A percentile compares a stretch with the other conserved stretches of the same genome.
These are phyloP conservation scores for Zygothrica quintamaculata DNA, from an alignment of 2,888 invertebrate genomes.

Conservation along the genomic window DNA sequence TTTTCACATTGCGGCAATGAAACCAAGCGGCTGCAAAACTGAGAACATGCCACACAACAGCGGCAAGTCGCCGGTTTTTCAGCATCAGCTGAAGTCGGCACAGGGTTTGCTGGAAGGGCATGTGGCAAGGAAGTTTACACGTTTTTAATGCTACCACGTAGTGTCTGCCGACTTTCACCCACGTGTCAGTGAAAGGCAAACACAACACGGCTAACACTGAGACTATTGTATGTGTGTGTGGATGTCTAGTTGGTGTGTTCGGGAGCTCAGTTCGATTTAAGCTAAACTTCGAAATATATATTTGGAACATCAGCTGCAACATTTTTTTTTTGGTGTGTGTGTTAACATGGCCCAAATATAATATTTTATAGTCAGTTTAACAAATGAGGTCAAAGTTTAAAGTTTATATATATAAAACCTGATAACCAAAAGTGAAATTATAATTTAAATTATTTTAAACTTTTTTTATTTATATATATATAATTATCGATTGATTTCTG, in stretches of 20 bases:
- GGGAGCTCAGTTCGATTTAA: slow-evolving; percentile 27
- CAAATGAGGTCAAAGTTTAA: too few relatives aligned
- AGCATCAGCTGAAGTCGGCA: not conserved
- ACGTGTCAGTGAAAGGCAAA: slow-evolving; percentile 58
- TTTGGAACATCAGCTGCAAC: too few relatives aligned
- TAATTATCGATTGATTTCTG: too few relatives aligned
- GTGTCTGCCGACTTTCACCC: slow-evolving; percentile 19
- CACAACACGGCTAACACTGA: slow-evolving; percentile 58
- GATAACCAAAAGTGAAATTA: too few relatives aligned
- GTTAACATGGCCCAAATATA: too few relatives aligned
- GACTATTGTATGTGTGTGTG: slow-evolving; percentile 34
- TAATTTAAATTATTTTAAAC: too few relatives aligned
- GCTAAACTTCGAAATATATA: too few relatives aligned
- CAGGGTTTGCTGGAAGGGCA: too few relatives aligned
- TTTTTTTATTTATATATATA: too few relatives aligned
- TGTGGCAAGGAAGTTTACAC: not conserved
- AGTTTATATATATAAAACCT: too few relatives aligned
- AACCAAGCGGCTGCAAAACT: slow-evolving; percentile 18
- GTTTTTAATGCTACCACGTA: slow-evolving; percentile 20
- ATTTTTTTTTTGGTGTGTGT: too few relatives aligned
- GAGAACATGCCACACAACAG: slow-evolving; percentile 8
- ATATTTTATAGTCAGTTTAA: too few relatives aligned
- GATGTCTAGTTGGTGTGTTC: slow-evolving; percentile 3
- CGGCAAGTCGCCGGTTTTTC: slow-evolving; percentile 1
- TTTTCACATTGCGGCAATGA: slow-evolving; percentile 67